Base-by-base conservation (phyloP, 2,797 vertebrate genomes). In the Tolypeutes matacus region DNA sequence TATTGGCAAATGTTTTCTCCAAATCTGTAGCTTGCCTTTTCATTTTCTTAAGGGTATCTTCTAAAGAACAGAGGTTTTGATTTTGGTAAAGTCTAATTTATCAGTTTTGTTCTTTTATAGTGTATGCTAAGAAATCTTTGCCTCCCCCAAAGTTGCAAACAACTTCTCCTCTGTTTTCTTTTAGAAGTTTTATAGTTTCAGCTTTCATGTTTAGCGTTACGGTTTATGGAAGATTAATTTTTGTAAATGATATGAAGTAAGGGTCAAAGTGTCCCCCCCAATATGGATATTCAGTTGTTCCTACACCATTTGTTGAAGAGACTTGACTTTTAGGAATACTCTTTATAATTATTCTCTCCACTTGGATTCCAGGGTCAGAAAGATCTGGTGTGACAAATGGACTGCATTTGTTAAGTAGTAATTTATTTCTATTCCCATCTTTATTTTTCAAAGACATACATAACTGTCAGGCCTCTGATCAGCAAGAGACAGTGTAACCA, bases 391-490 rank as follows among this genome's bases (percentile, higher is more conserved):
- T 76, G 73, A 91, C 92, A 81, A 84, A 89, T 14, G 73, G 62
- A 29, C 21, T 15, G 3, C n/a, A 42, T 65, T 42, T 91, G 86
- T 86, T 91, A 72, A 72, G 23, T 6, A 72, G 83, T 56, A 31
- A 95, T 94, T 92, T 86, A 89, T 75, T 81, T 81, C 51, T 23
- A 36, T 25, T 77, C 62, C 82, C 67, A 75, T 91, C 93, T 81
- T 95, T 81, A 91, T 81, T 93, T 83, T 76, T 93, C 70, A 80
- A 86, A 94, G 92, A 89, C 18, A 27, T 8, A 83, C 51, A 89
- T 31, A 46, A 83, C 39, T 7, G 34, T 58, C 87, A 76, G 69
- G 65, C 89, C 82, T 82, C 56, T 62, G 69, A 91, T 51, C 90
- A 56, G 87, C 80, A 46, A 5, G 60, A 81, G 77, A 14, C 36